Evolutionary conservation across 2,888 invertebrate genomes (phyloP).

Genomic region (Protonemura montana): DNA sequence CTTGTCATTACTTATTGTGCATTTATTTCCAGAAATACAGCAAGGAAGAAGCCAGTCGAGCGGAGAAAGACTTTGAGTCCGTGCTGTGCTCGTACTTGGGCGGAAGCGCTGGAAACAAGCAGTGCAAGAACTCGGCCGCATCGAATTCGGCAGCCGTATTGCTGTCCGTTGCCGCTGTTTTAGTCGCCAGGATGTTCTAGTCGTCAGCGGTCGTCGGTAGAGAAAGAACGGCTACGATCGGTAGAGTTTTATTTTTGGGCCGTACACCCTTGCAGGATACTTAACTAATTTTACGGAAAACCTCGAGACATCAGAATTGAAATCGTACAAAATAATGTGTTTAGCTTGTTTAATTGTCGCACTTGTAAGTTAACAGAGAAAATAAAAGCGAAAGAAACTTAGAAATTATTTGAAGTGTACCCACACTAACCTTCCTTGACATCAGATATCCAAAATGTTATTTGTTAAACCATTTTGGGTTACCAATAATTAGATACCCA

Average conservation of each 20-base stretch:
- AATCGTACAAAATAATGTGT: neutral
- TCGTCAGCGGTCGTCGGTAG: neutral
- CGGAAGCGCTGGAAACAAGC: constrained; percentile 7
- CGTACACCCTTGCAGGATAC: neutral
- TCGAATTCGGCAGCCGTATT: constrained; percentile 15
- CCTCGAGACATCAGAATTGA: constrained; percentile 7
- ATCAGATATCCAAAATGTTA: neutral
- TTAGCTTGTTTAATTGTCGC: neutral
- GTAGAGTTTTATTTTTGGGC: too few relatives aligned
- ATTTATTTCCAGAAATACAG: constrained; percentile 17
- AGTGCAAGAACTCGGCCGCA: constrained; percentile 27
- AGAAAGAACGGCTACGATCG: too few relatives aligned
- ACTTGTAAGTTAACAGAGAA: neutral
- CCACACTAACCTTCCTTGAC: neutral
- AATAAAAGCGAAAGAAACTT: neutral
- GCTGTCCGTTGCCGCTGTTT: neutral
- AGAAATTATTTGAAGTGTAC: neutral
- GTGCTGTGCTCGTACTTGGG: constrained; percentile 29
- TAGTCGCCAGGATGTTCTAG: constrained; percentile 18
- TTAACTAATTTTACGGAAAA: neutral
- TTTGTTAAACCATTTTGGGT: too few relatives aligned
- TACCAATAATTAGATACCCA: too few relatives aligned
- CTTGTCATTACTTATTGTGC: too few relatives aligned
- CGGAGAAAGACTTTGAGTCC: constrained; percentile 9
- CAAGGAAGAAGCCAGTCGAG: neutral